Evolutionary conservation across 2,113 vertebrate genomes (phyloP), one percentile per base, ranked within the genome.

Genomic region (Scopus umbretta): DNA sequence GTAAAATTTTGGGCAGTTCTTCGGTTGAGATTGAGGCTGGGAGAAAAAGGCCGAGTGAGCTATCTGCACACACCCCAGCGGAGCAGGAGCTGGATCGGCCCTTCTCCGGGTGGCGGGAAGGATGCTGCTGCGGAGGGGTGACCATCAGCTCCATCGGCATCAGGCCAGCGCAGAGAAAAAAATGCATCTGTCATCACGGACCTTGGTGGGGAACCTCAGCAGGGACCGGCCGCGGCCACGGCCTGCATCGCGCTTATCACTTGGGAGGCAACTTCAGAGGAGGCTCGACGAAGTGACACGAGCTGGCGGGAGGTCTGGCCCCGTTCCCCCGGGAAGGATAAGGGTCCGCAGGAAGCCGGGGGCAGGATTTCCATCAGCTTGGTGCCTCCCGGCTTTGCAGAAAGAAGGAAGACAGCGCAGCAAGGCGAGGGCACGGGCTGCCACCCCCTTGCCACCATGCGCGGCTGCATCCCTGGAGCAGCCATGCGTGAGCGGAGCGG

Each of bases 231-330:
- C 5, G 7, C 1, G 14, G 22, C 79, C 79, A 15, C 2, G 12
- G 4, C 47, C 26, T 38, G 27, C 32, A 1, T 12, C 2, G 9
- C 1, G 19, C 45, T 52, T 30, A 13, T 26, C 25, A 38, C 49
- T 21, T 14, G 36, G 71, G 49, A 29, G 55, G 32, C 36, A 29
- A 26, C 30, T 34, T 4, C 42, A 7, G 34, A 27, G 43, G 50
- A 53, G 65, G 29, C 36, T 66, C 9, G 43, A 8, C 0, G 13
- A 13, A 32, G 23, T 1, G 63, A 1, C 29, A 1, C 2, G 23
- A 52, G 63, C 47, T 17, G 80, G 40, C 3, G 20, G 11, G 59
- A 13, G 67, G 21, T 15, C 32, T 61, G 70, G 25, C 32, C 47
- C 38, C 16, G 5, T 16, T 9, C 36, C 45, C 43, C 40, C n/a